Evolutionary conservation across 2,113 vertebrate species (phyloP).

Genomic region (Calonectris borealis): DNA sequence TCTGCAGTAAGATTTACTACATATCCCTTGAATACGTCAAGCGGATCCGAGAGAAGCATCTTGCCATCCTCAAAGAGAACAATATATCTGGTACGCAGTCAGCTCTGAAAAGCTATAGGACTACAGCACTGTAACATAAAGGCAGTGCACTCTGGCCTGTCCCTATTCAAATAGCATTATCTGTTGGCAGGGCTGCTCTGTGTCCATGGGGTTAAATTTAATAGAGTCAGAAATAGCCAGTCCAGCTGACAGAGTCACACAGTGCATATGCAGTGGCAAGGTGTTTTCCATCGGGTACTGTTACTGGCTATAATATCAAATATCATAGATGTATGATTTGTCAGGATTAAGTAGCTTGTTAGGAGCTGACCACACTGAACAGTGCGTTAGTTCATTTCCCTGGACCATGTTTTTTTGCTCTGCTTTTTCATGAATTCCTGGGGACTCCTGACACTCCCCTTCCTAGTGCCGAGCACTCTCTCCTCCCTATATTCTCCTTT

Average conservation of each 20-base stretch:
- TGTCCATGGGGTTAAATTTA: background rate
- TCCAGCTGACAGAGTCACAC: background rate
- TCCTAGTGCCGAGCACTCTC: background rate
- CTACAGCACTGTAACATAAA: background rate
- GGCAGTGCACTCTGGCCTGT: background rate
- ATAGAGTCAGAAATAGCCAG: background rate
- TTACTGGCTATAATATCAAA: background rate
- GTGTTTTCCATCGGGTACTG: background rate
- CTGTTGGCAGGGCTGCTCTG: background rate
- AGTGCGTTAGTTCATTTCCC: background rate
- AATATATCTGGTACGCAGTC: constrained; percentile 80
- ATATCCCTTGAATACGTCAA: constrained; percentile 94
- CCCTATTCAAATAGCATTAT: accelerated
- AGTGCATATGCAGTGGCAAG: background rate
- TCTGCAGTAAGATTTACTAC: constrained; percentile 97
- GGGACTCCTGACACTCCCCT: background rate
- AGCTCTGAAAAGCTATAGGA: background rate
- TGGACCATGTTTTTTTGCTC: background rate
- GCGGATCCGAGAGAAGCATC: constrained; percentile 89
- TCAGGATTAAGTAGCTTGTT: background rate
- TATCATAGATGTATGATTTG: background rate
- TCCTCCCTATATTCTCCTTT: background rate
- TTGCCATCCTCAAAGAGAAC: constrained; percentile 88
- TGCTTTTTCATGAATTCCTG: background rate
- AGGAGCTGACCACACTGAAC: background rate